These are phyloP conservation scores for Parnassius orleans DNA, from an alignment of 2,888 invertebrate species.

Conservation along the genomic window DNA sequence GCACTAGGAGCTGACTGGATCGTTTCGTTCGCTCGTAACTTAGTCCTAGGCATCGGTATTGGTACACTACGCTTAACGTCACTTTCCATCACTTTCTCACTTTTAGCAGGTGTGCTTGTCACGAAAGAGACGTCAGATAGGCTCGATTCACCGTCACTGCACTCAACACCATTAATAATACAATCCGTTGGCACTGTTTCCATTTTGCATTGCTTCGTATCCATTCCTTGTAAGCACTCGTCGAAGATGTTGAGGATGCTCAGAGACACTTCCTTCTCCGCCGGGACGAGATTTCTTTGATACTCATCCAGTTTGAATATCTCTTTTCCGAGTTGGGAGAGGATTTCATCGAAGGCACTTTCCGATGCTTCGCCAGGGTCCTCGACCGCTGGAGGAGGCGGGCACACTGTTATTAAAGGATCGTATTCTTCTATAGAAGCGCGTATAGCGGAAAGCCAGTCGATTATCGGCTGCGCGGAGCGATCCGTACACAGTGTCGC, in stretches of 20 bases:
- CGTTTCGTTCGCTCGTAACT: slow-evolving; percentile 34
- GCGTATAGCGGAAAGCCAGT: slow-evolving; percentile 67
- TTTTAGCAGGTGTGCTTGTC: slow-evolving; percentile 56
- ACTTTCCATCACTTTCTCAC: slow-evolving; percentile 41
- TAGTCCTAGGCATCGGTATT: slow-evolving; percentile 54
- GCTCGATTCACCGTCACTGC: slow-evolving; percentile 60
- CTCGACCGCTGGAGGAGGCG: slow-evolving; percentile 42
- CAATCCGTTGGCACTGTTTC: slow-evolving; percentile 30
- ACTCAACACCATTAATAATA: slow-evolving; percentile 34
- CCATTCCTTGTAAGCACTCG: slow-evolving; percentile 68
- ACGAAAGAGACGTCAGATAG: slow-evolving; percentile 56
- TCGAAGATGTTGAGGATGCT: slow-evolving; percentile 75
- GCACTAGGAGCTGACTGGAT: slow-evolving; percentile 36
- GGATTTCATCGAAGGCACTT: slow-evolving; percentile 72
- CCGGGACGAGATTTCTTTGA: slow-evolving; percentile 57
- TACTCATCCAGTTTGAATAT: slow-evolving; percentile 74
- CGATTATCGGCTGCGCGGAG: slow-evolving; percentile 63
- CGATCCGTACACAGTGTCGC: slow-evolving; percentile 63
- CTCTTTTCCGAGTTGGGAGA: slow-evolving; percentile 72
- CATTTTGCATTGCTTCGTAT: slow-evolving; percentile 27
- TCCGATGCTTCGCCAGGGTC: slow-evolving; percentile 33
- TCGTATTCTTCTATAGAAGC: slow-evolving; percentile 72
- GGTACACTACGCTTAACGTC: slow-evolving; percentile 48
- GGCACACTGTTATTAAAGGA: slow-evolving; percentile 53
- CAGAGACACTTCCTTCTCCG: slow-evolving; percentile 57